Evolutionary conservation across 2,797 vertebrate genomes (phyloP), one percentile per base, ranked within the genome.

Genomic region (Galagoides demidoff): DNA sequence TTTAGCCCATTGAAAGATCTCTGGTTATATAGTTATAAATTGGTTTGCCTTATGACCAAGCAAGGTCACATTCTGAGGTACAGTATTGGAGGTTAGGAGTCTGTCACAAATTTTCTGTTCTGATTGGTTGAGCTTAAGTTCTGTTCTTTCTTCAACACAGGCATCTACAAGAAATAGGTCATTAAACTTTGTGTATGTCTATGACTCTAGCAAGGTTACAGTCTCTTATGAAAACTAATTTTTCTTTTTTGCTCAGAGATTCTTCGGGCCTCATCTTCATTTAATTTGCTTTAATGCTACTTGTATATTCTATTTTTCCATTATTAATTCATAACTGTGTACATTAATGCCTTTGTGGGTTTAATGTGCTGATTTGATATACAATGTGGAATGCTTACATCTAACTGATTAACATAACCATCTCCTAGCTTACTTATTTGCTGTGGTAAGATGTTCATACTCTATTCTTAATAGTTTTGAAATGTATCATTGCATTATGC

Each of bases 1-100:
- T 12, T 13, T 20, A 1, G 4, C 22, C 55, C 39, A 7, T 1
- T 14, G 13, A 17, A 45, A 31, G 3, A 17, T 20, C 39, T 5
- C 25, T 14, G 27, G 3, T 8, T 5, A 2, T 2, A 20, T 5
- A 23, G 34, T 19, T 55, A 1, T 10, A 43, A 74, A 45, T 43
- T 66, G 29, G 25, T 13, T 34, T 37, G 19, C 31, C 64, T 66
- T 66, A 9, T 20, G n/a, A 19, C 64, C 31, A 34, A 34, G 8
- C 7, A 8, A 66, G 64, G 64, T 66, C 31, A 66, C 31, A 66
- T 66, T n/a, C n/a, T 66, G 7, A 66, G 31, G 64, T 20, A 19
- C 64, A 66, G 31, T 31, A 66, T 17, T 20, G 3, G 64, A 66
- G 31, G 31, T n/a, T n/a, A n/a, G 64, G 31, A n/a, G 31, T 31